Conservation (phyloP, 2,797 vertebrate species). For the Epinephelus malabaricus region DNA sequence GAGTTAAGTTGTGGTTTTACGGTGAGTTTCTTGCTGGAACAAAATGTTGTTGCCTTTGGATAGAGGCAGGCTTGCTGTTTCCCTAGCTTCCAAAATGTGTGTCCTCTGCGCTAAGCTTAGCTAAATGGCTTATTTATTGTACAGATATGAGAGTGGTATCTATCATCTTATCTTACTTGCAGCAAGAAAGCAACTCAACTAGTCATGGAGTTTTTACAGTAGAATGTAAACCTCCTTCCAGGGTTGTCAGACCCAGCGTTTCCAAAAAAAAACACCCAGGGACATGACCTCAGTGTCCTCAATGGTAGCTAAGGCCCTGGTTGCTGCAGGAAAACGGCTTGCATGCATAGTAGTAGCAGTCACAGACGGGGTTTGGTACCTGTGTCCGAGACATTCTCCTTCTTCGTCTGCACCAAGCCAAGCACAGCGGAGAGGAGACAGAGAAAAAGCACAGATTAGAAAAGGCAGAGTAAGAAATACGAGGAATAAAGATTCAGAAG, state of each 20-base stretch:
- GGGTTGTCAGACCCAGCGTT: too few species aligned
- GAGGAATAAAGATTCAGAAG: conserved; percentile 68
- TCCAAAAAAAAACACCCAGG: background rate
- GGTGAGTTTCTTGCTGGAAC: too few species aligned
- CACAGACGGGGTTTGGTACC: conserved; percentile 74
- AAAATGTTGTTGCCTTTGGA: background rate
- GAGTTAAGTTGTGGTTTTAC: too few species aligned
- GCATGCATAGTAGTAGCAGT: conserved; percentile 28
- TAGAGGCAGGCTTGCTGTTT: background rate
- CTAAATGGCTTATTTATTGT: background rate
- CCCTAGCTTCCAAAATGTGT: too few species aligned
- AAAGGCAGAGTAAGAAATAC: conserved; percentile 55
- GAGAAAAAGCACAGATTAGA: conserved; percentile 68
- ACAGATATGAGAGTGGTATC: too few species aligned
- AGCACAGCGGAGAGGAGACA: conserved; percentile 69
- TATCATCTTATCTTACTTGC: too few species aligned
- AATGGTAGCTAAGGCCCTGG: background rate
- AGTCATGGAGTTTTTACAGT: too few species aligned
- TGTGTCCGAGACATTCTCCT: conserved; percentile 90
- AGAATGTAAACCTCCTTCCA: too few species aligned
- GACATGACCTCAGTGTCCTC: background rate
- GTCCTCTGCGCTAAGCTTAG: background rate
- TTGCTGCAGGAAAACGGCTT: background rate
- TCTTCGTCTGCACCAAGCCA: conserved; percentile 79
- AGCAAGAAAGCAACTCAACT: background rate